Base-by-base conservation (phyloP, 2,888 invertebrate genomes). In the Antheraea yamamai region DNA sequence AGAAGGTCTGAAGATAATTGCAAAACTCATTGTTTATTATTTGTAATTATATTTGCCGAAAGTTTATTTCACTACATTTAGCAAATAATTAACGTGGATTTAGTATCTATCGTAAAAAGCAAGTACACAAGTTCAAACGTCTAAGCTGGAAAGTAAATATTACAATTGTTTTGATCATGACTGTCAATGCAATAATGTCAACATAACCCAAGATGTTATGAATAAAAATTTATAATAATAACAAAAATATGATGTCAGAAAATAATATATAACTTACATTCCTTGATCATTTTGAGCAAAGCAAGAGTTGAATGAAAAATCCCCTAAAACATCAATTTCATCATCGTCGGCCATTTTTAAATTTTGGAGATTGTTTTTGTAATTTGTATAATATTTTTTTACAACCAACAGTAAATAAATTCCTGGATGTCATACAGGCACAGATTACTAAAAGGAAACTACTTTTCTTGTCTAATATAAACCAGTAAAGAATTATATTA, bases 241-340 rank as follows among this genome's bases (percentile, higher is more conserved):
- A 26, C 4, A 18, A 26, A 12, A 4, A 30, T 74, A 14, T 23
- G 61, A 18, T 73, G 35, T 47, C 7, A 30, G 10, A n/a, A 35
- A 8, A 72, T 51, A 30, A 58, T 55, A 14, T 6, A 70, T 78
- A 39, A 95, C 95, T 95, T 87, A 96, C 96, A 96, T 95, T 88
- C 95, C 95, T 82, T 95, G 93, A 82, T 93, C 96, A 83, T 95
- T 96, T 89, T 95, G 96, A 70, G 95, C 94, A 81, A 96, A 91
- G 84, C 96, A 95, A 84, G 95, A 95, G 92, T 96, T 96, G 88
- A 96, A 95, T 79, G 96, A 96, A 89, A 96, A 97, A 93, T 97
- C 97, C 79, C 97, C 97, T 82, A 97, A 93, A 86, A 97, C 93
- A 92, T 97, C 97, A 86, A 97, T 96, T 92, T 97, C 97, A 81